Percentiles rank a stretch among this genome's conserved stretches.
phyloP scores from a whole-genome alignment of 2,888 invertebrate genomes.

The Schizaphis graminum region DNA sequence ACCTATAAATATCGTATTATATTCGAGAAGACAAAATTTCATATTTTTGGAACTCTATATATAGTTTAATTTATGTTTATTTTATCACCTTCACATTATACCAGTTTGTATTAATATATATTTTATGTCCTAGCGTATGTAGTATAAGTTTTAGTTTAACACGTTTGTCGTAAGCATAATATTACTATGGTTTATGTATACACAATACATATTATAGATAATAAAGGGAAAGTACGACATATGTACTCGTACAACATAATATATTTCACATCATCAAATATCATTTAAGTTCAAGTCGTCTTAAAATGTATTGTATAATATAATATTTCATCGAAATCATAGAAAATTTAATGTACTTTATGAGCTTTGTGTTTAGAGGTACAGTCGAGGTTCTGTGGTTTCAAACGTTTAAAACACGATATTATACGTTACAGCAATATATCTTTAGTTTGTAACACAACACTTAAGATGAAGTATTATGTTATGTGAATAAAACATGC shows the following conservation, averaged over 20 bases:
- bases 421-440: not conserved
- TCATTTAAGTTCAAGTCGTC: not conserved
- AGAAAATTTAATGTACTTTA: not conserved
- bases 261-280: not conserved
- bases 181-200: not conserved
- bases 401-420: not conserved
- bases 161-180: not conserved
- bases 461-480: not conserved
- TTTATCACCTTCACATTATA: not conserved
- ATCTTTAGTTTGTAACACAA: not conserved
- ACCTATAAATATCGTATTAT: not conserved
- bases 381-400: not conserved
- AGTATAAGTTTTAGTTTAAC: not conserved
- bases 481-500: conserved; percentile 3
- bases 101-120: not conserved
- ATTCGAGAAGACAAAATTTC: not conserved
- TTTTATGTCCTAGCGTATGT: not conserved
- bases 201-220: not conserved
- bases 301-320: not conserved
- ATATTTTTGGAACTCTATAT: not conserved
- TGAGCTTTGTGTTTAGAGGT: not conserved
- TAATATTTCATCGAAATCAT: not conserved
- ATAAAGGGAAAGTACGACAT: not conserved
- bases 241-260: not conserved
- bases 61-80: not conserved